Percentiles rank a stretch among this genome's conserved stretches.
Conservation (phyloP, 2,888 invertebrate genomes). For the Diaphora mendica region DNA sequence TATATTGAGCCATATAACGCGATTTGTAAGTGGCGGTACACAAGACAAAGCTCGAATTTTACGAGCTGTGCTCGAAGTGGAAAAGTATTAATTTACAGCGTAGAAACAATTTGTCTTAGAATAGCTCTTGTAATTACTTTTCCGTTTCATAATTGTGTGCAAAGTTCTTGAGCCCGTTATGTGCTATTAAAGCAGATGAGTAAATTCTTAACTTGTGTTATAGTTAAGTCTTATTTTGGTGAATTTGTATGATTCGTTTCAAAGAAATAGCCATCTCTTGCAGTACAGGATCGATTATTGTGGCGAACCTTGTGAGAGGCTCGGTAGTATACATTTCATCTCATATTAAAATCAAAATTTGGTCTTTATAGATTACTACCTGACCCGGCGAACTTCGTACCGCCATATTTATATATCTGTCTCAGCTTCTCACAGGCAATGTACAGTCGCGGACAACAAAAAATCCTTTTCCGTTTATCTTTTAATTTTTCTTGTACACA, state of each 20-base stretch:
- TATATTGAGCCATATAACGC: not conserved
- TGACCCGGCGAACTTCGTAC: too few relatives aligned
- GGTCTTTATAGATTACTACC: too few relatives aligned
- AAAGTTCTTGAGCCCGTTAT: not conserved
- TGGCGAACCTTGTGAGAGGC: too few relatives aligned
- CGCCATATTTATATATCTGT: too few relatives aligned
- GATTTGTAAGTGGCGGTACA: not conserved
- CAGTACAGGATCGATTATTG: too few relatives aligned
- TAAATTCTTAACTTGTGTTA: not conserved
- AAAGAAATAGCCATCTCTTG: not conserved
- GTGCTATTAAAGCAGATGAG: not conserved
- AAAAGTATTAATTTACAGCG: not conserved
- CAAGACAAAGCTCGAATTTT: conserved; percentile 4
- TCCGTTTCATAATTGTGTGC: not conserved
- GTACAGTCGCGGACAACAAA: too few relatives aligned
- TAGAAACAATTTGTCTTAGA: not conserved
- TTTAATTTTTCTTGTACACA: too few relatives aligned
- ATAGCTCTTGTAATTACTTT: not conserved
- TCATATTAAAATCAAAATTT: too few relatives aligned
- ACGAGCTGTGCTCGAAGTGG: not conserved
- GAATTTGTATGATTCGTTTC: not conserved
- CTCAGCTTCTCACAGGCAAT: too few relatives aligned
- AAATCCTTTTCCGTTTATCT: too few relatives aligned
- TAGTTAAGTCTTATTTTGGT: not conserved
- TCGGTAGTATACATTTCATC: too few relatives aligned